These are phyloP conservation scores for Acronicta leporina DNA, from an alignment of 2,888 invertebrate species.

Conservation along the genomic window DNA sequence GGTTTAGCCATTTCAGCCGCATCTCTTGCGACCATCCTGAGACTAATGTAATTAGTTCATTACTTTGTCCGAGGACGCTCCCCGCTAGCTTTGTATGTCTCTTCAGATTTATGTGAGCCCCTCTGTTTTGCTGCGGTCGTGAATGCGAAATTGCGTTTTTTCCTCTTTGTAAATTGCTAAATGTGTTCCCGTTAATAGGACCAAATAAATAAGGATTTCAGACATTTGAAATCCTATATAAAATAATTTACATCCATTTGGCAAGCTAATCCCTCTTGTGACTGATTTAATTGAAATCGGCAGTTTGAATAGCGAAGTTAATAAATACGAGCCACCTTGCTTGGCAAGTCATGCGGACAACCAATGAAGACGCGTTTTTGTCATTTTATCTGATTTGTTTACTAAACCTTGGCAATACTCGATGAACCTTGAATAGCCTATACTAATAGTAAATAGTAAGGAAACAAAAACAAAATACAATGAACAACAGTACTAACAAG, in stretches of 20 bases:
- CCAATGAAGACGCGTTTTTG: slow-evolving; percentile 65
- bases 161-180: slow-evolving; percentile 64
- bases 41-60: slow-evolving; percentile 87
- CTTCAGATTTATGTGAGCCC: slow-evolving; percentile 78
- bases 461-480: slow-evolving; percentile 69
- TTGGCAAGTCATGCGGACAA: slow-evolving; percentile 62
- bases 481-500: slow-evolving; percentile 53
- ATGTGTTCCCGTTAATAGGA: slow-evolving; percentile 64
- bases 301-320: slow-evolving; percentile 43
- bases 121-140: slow-evolving; percentile 73
- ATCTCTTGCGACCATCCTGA: slow-evolving; percentile 70
- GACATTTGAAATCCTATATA: slow-evolving; percentile 55
- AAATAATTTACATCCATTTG: slow-evolving; percentile 42
- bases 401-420: slow-evolving; percentile 74
- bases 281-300: slow-evolving; percentile 49
- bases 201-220: slow-evolving; percentile 61
- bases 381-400: slow-evolving; percentile 62
- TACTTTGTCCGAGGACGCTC: slow-evolving; percentile 79
- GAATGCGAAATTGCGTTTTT: slow-evolving; percentile 74
- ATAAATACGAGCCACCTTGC: slow-evolving; percentile 55
- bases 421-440: slow-evolving; percentile 75
- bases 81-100: slow-evolving; percentile 73
- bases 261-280: slow-evolving; percentile 19
- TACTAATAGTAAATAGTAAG: slow-evolving; percentile 67
- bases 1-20: slow-evolving; percentile 75